Evolutionary conservation across 2,113 vertebrate genomes (phyloP).

Genomic region (Nansenia antarctica): DNA sequence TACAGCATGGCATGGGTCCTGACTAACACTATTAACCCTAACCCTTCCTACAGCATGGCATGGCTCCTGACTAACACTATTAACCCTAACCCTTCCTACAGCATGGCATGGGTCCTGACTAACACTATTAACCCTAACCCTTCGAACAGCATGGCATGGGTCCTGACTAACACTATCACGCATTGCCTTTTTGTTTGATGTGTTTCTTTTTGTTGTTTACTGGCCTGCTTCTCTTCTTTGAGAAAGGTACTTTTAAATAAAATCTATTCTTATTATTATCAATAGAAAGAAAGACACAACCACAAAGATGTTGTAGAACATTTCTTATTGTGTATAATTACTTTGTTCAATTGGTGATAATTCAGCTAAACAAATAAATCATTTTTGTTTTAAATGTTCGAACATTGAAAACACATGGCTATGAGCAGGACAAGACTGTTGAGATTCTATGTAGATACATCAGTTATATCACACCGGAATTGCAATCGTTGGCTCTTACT

Average conservation of each 20-base stretch:
- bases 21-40: no score
- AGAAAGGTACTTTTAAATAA: not conserved
- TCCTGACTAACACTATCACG: no score
- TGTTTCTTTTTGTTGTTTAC: no score
- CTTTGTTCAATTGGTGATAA: constrained; percentile 13
- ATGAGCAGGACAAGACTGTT: constrained; percentile 7
- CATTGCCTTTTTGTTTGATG: no score
- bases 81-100: no score
- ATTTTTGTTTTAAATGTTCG: not conserved
- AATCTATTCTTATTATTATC: not conserved
- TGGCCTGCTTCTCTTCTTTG: no score
- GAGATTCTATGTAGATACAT: constrained; percentile 12
- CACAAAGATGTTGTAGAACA: constrained; percentile 1
- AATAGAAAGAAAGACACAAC: not conserved
- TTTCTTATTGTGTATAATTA: constrained; percentile 30
- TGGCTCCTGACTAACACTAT: no score
- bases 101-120: no score
- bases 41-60: no score
- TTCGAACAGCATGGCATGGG: no score
- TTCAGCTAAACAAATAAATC: constrained; percentile 2
- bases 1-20: no score
- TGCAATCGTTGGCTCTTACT: constrained; percentile 26
- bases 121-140: no score
- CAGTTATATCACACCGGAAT: constrained; percentile 30
- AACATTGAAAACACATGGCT: constrained; percentile 12